phyloP scores from a whole-genome alignment of 2,888 invertebrate species.

The Leptinotarsa peninsularis region DNA sequence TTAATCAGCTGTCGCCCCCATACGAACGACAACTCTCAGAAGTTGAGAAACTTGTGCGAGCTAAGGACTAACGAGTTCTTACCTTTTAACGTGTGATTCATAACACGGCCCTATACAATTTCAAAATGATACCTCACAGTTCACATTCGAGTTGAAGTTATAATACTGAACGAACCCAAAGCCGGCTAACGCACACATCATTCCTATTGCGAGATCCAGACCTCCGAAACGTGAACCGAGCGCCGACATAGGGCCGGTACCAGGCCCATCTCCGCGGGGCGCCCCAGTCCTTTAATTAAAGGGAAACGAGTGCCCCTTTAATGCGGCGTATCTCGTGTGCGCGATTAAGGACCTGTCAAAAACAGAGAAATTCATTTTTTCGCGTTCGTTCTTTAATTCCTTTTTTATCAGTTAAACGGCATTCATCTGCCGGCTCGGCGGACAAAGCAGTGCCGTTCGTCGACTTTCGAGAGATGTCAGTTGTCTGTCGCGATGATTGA shows the following conservation, averaged over 20 bases:
- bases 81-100: too few relatives aligned
- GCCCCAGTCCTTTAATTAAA: constrained; percentile 60
- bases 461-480: background rate
- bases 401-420: constrained; percentile 68
- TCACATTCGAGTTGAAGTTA: background rate
- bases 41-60: too few relatives aligned
- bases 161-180: background rate
- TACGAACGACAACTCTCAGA: too few relatives aligned
- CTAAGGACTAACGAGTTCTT: too few relatives aligned
- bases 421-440: constrained; percentile 62
- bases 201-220: background rate
- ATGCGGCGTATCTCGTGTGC: constrained; percentile 64
- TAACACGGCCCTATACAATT: too few relatives aligned
- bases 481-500: background rate
- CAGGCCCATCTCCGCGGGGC: constrained; percentile 19
- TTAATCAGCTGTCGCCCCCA: too few relatives aligned
- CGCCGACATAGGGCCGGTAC: constrained; percentile 14
- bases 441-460: constrained; percentile 29
- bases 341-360: constrained; percentile 69
- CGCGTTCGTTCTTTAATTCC: constrained; percentile 68
- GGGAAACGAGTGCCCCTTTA: constrained; percentile 65
- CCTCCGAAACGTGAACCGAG: constrained; percentile 21
- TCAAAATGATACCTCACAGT: background rate
- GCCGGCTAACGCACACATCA: background rate
- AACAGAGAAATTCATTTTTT: constrained; percentile 69